phyloP scores from a whole-genome alignment of 1,140 invertebrate genomes.

The Pomacea maculata region DNA sequence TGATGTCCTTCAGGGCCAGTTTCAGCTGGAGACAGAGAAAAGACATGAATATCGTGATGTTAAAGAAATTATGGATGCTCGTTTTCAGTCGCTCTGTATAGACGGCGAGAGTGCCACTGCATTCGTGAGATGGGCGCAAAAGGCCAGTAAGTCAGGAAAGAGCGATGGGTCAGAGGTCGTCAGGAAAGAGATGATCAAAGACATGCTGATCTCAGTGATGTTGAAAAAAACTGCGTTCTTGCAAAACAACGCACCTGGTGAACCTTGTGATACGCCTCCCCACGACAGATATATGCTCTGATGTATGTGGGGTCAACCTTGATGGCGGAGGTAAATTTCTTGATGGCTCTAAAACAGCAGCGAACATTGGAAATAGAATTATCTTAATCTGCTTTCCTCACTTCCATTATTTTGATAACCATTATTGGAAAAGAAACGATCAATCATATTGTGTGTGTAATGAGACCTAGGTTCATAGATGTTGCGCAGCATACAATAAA shows the following conservation, averaged over 20 bases:
- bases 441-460: too few species aligned
- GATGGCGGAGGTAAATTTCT: conserved; percentile 62
- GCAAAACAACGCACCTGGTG: conserved; percentile 49
- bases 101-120: too few species aligned
- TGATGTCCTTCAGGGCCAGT: conserved; percentile 61
- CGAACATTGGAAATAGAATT: not conserved
- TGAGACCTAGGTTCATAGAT: too few species aligned
- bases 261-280: conserved; percentile 60
- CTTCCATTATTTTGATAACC: not conserved
- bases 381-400: not conserved
- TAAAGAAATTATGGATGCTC: too few species aligned
- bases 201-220: too few species aligned
- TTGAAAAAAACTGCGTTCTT: not conserved
- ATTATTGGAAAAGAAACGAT: too few species aligned
- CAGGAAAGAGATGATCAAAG: not conserved
- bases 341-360: conserved; percentile 55
- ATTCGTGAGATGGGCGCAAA: too few species aligned
- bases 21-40: conserved; percentile 48
- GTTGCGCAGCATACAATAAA: too few species aligned
- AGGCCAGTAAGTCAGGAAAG: not conserved
- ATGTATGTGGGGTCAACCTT: conserved; percentile 64
- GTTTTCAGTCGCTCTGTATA: too few species aligned
- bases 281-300: conserved; percentile 62
- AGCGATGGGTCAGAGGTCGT: not conserved
- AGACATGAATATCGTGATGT: not conserved